A percentile compares a stretch with the other conserved stretches of the same genome.
phyloP scores from a whole-genome alignment of 2,888 invertebrate species.

The Nemotelus pantherinus region DNA sequence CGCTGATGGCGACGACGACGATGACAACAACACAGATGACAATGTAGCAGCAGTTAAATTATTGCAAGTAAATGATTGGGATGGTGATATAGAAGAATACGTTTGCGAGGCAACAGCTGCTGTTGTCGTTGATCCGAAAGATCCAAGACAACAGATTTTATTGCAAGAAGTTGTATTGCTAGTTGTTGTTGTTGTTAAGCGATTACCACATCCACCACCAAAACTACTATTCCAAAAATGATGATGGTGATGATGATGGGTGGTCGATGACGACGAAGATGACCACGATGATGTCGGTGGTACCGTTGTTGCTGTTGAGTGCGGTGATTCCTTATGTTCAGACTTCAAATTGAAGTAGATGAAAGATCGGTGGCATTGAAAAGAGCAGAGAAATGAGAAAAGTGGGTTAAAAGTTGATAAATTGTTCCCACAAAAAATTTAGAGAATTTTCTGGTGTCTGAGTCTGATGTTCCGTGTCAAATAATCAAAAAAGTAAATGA shows the following conservation, averaged over 20 bases:
- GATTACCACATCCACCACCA: no score
- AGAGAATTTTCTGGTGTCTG: no score
- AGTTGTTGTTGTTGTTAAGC: neutral
- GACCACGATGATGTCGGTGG: slow-evolving; percentile 49
- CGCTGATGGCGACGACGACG: no score
- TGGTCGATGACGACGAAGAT: slow-evolving; percentile 10
- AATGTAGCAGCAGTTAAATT: neutral
- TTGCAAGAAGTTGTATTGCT: slow-evolving; percentile 48
- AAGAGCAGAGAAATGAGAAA: no score
- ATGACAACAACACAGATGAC: no score
- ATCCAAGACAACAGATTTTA: slow-evolving; percentile 55
- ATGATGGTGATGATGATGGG: slow-evolving; percentile 7
- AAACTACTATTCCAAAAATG: neutral
- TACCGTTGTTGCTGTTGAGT: slow-evolving; percentile 41
- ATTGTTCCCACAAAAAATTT: no score
- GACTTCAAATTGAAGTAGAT: slow-evolving; percentile 51
- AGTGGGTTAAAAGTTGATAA: no score
- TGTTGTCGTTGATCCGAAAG: slow-evolving; percentile 49
- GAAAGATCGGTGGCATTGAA: no score
- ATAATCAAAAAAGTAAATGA: no score
- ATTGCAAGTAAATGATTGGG: slow-evolving; percentile 40
- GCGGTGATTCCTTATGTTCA: slow-evolving; percentile 53
- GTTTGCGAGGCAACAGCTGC: slow-evolving; percentile 49
- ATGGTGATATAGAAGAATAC: slow-evolving; percentile 45
- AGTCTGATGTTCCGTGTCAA: no score